These are phyloP conservation scores for Agapetus fuscipes DNA, from an alignment of 2,888 invertebrate species.

Conservation along the genomic window DNA sequence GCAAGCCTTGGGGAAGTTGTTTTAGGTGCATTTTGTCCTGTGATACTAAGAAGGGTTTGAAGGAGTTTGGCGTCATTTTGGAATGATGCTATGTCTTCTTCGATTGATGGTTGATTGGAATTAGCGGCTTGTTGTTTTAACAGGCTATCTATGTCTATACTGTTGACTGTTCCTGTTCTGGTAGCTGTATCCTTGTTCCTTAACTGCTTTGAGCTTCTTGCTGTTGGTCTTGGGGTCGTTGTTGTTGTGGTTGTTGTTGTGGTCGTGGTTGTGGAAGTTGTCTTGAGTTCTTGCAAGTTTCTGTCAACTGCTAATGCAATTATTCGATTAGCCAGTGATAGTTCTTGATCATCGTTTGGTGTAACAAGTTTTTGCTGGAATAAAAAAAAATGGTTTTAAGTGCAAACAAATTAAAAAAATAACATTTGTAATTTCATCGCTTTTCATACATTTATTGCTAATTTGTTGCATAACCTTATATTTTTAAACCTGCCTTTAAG, in stretches of 20 bases:
- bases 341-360: constrained; percentile 40
- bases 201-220: constrained; percentile 20
- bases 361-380: constrained; percentile 42
- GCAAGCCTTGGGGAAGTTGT: constrained; percentile 11
- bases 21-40: constrained; percentile 15
- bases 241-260: constrained; percentile 19
- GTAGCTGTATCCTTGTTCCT: constrained; percentile 18
- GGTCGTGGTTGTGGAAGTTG: constrained; percentile 27
- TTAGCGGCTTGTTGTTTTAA: constrained; percentile 22
- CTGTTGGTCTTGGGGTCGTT: constrained; percentile 18
- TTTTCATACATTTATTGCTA: too few relatives aligned
- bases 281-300: constrained; percentile 28
- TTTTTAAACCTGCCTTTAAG: too few relatives aligned
- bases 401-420: constrained; percentile 2
- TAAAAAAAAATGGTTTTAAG: constrained; percentile 1
- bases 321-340: constrained; percentile 43
- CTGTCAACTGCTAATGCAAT: constrained; percentile 46
- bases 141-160: constrained; percentile 20
- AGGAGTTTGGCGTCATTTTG: constrained; percentile 25
- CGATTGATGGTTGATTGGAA: constrained; percentile 8
- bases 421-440: too few relatives aligned
- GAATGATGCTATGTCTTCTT: constrained; percentile 24
- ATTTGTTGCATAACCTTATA: too few relatives aligned
- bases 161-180: constrained; percentile 16
- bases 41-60: constrained; percentile 24